A percentile compares a stretch with the other conserved stretches of the same genome.
Conservation (phyloP, 1,140 invertebrate species). For the Chrysomallon squamiferum region DNA sequence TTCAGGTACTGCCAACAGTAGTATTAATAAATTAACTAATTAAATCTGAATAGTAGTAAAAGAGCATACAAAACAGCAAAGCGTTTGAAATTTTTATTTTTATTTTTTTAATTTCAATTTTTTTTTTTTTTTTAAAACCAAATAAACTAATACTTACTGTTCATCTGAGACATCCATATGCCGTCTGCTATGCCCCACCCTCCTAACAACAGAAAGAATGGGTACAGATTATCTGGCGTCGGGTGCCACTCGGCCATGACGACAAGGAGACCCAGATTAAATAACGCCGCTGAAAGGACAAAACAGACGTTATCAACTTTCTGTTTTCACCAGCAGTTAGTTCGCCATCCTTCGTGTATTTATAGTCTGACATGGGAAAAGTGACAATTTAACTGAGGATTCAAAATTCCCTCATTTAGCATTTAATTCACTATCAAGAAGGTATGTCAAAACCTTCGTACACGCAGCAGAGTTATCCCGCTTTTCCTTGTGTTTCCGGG, state of each 20-base stretch:
- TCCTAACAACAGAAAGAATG: conserved; percentile 40
- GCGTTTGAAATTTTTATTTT: too few species aligned
- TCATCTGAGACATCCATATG: conserved; percentile 43
- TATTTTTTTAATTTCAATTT: too few species aligned
- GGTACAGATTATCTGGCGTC: conserved; percentile 10
- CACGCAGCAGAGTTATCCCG: conserved; percentile 4
- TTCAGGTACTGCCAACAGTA: too few species aligned
- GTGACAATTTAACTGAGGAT: background rate
- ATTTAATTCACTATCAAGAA: background rate
- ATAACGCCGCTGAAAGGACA: conserved; percentile 26
- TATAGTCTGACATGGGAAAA: background rate
- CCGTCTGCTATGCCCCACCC: conserved; percentile 51
- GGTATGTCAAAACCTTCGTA: background rate
- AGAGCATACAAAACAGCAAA: too few species aligned
- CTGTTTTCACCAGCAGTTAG: background rate
- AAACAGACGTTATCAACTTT: background rate
- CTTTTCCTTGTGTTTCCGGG: background rate
- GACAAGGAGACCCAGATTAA: conserved; percentile 34
- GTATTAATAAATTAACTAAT: too few species aligned
- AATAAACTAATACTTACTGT: conserved; percentile 55
- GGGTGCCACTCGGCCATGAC: conserved; percentile 45
- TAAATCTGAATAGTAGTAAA: too few species aligned
- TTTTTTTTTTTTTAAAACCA: too few species aligned
- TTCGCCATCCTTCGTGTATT: background rate
- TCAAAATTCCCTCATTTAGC: background rate